Evolutionary conservation across 92 coral and sea anemone species (phyloP).

Genomic region (Porites divaricata): DNA sequence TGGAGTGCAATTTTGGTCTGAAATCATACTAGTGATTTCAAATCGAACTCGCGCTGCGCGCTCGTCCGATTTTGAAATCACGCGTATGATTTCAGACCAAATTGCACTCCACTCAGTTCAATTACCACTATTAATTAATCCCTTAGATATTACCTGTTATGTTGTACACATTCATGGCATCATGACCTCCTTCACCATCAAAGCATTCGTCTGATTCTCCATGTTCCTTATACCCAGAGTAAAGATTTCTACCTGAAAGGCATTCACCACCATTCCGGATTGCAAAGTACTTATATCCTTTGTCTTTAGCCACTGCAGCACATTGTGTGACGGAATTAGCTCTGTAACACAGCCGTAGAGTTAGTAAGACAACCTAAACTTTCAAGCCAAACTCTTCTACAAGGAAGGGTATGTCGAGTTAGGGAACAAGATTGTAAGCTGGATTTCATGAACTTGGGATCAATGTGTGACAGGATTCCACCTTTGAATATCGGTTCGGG

Average conservation of each 20-base stretch:
- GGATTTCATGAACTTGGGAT: too few species aligned
- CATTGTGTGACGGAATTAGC: conserved; percentile 81
- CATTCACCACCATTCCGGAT: conserved; percentile 94
- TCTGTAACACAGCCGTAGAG: conserved; percentile 42
- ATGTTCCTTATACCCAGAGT: conserved; percentile 32
- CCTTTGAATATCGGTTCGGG: too few species aligned
- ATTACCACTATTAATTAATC: background rate
- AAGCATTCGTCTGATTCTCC: conserved; percentile 78
- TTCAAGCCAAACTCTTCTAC: background rate
- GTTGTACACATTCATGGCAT: conserved; percentile 80
- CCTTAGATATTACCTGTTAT: conserved; percentile 58
- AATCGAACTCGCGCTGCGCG: too few species aligned
- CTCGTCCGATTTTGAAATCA: too few species aligned
- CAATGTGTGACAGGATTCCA: too few species aligned
- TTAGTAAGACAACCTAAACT: background rate
- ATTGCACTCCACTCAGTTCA: too few species aligned
- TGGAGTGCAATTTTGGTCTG: too few species aligned
- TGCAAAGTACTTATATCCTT: conserved; percentile 70
- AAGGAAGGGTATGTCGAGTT: background rate
- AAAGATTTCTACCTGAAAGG: conserved; percentile 53
- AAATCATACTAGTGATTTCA: too few species aligned
- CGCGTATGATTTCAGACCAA: too few species aligned
- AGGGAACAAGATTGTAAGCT: background rate
- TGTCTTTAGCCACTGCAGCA: conserved; percentile 77
- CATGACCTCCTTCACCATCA: conserved; percentile 83